Percentiles rank a stretch among this genome's conserved stretches.
Evolutionary conservation across 1,140 invertebrate genomes (phyloP).

Genomic region (Heliconius eleuchia): DNA sequence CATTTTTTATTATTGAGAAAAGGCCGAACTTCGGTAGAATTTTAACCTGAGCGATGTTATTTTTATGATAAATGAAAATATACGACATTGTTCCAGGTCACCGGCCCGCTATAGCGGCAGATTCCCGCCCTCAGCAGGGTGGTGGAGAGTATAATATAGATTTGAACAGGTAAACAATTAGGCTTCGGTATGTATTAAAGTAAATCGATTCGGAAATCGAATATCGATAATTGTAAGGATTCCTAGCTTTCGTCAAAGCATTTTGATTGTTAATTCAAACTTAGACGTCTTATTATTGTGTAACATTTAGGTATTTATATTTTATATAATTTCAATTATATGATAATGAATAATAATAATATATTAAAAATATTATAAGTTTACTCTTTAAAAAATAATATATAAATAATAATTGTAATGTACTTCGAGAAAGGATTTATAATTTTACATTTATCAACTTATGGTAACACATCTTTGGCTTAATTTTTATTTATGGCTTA

Average conservation of each 20-base stretch:
- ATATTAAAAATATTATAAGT: too few species aligned
- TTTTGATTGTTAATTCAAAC: neutral
- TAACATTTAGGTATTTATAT: neutral
- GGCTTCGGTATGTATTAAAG: slow-evolving; percentile 13
- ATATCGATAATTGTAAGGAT: slow-evolving; percentile 12
- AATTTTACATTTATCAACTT: too few species aligned
- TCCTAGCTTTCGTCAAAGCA: slow-evolving; percentile 10
- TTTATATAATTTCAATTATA: neutral
- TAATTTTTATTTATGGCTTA: too few species aligned
- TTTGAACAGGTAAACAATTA: slow-evolving; percentile 50
- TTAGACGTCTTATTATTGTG: neutral
- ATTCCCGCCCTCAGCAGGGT: slow-evolving; percentile 75
- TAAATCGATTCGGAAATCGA: slow-evolving; percentile 15
- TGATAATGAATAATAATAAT: too few species aligned
- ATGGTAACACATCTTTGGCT: too few species aligned
- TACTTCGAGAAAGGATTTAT: neutral
- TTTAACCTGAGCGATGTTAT: slow-evolving; percentile 10
- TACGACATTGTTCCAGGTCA: slow-evolving; percentile 61
- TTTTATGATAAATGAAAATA: slow-evolving; percentile 18
- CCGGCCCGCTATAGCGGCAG: slow-evolving; percentile 76
- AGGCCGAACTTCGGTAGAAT: neutral
- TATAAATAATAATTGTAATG: neutral
- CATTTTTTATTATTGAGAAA: neutral
- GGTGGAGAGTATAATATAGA: slow-evolving; percentile 72
- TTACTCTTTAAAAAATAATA: too few species aligned